Percentiles rank a stretch among this genome's conserved stretches.
Conservation (phyloP, 2,888 invertebrate genomes). For the Ceriagrion tenellum region DNA sequence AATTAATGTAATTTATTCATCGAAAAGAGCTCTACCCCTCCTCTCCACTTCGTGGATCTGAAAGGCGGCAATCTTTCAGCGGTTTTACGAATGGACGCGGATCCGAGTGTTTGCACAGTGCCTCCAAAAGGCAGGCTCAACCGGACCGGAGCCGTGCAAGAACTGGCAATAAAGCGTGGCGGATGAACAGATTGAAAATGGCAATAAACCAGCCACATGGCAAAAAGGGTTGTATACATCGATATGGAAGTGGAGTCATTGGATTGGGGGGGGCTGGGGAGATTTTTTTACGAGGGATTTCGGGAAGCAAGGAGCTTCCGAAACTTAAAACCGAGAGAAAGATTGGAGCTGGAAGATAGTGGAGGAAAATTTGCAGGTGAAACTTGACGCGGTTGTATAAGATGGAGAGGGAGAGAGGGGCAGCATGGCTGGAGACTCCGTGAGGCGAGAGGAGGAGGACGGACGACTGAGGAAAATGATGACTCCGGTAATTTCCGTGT, state of each 20-base stretch:
- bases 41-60: neutral
- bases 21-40: neutral
- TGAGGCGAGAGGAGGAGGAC: neutral
- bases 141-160: neutral
- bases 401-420: neutral
- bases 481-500: neutral
- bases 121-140: neutral
- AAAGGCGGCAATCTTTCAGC: neutral
- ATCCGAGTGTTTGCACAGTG: neutral
- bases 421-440: neutral
- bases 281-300: constrained; percentile 4
- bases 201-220: neutral
- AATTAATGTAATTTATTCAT: constrained; percentile 16
- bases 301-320: neutral
- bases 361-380: neutral
- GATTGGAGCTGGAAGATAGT: neutral
- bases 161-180: neutral
- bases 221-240: neutral
- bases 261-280: neutral
- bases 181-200: constrained; percentile 9
- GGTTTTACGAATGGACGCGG: neutral
- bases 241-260: neutral
- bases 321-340: constrained; percentile 25
- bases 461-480: neutral
- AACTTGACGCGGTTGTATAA: neutral